Conservation (phyloP, 2,797 vertebrate genomes). For the Xiphophorus birchmanni region DNA sequence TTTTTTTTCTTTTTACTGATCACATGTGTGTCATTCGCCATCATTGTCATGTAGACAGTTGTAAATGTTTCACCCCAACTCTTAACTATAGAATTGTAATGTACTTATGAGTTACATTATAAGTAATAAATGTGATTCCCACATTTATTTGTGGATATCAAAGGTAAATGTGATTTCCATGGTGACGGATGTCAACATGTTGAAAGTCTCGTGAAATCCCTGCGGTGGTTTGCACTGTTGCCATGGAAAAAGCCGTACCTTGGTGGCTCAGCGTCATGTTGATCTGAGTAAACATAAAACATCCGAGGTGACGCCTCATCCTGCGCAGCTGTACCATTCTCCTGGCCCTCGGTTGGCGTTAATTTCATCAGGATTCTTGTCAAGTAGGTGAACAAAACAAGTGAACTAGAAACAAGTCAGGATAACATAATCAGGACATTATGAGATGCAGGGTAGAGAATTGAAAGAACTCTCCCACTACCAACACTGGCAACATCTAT, state of each 20-base stretch:
- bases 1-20: not conserved
- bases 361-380: not conserved
- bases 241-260: constrained; percentile 63
- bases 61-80: too few species aligned
- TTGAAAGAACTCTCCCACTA: not conserved
- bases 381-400: not conserved
- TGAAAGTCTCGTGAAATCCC: constrained; percentile 42
- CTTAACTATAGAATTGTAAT: too few species aligned
- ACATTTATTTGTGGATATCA: not conserved
- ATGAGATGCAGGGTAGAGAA: not conserved
- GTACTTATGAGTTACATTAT: too few species aligned
- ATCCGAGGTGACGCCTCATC: constrained; percentile 8
- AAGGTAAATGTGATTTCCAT: constrained; percentile 36
- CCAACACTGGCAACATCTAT: not conserved
- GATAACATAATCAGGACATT: not conserved
- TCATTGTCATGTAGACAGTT: too few species aligned
- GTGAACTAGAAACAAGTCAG: not conserved
- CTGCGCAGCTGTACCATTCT: not conserved
- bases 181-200: constrained; percentile 60
- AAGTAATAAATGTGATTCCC: too few species aligned
- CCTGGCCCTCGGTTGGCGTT: not conserved
- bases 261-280: constrained; percentile 4
- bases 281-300: constrained; percentile 15
- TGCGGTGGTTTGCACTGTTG: constrained; percentile 49
- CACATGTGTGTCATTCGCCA: too few species aligned